Base-by-base conservation (phyloP, 2,888 invertebrate species). In the Strigamia maritima region DNA sequence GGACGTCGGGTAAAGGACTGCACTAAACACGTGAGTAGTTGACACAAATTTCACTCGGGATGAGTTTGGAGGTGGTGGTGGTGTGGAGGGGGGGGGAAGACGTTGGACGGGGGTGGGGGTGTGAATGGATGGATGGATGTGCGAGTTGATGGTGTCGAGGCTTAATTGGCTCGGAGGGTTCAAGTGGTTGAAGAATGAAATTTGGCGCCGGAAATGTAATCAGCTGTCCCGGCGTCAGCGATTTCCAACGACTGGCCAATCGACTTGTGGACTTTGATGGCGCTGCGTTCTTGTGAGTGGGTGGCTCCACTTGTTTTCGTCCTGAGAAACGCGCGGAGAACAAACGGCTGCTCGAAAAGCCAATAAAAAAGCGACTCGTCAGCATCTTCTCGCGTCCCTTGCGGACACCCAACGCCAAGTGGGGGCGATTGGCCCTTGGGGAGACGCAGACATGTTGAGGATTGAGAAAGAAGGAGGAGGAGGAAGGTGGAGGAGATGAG, bases 321-420 rank as follows among this genome's bases (percentile, higher is more conserved):
- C 75, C 14, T 40, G 75, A 75, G 77, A 28, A 49, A 49, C 49
- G 49, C 44, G 49, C 40, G 44, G 49, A 26, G 28, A 40, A 49
- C 77, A 40, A 49, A 77, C 77, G 49, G 49, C 77, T 26, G 40
- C 40, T 49, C 44, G 44, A 77, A 77, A 49, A 77, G 77, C 44
- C 77, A 77, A 77, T 77, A 77, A 77, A 77, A 77, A 77, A 26
- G 77, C 49, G 77, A 35, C 49, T 49, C 77, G 77, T 77, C 77
- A 77, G 77, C 77, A 49, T 38, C 40, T 75, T 35, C 40, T 75
- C 65, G 65, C 65, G 65, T 65, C 65, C 65, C 65, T 65, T 65
- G 65, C 65, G 65, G 65, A 65, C 65, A 65, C 65, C 65, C 65
- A 65, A 65, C 65, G 65, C 65, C 65, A 65, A 65, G 65, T 65